These are phyloP conservation scores for Theocolax elegans DNA, from an alignment of 1,140 invertebrate genomes.

Conservation along the genomic window DNA sequence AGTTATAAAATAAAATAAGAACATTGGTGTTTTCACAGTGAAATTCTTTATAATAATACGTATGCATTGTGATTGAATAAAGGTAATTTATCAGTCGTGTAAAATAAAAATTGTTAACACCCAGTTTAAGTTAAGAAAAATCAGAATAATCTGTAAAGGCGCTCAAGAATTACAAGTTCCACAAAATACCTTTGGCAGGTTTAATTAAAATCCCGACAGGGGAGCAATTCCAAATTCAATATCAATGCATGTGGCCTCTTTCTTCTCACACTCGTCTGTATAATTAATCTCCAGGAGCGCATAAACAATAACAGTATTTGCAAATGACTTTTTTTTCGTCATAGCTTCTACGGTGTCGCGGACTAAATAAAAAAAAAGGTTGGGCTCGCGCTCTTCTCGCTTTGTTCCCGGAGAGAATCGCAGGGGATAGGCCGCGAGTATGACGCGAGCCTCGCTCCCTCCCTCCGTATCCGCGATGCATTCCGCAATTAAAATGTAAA, in stretches of 20 bases:
- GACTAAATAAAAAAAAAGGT: not conserved
- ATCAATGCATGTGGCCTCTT: not conserved
- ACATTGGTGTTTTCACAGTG: no score
- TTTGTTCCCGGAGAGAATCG: not conserved
- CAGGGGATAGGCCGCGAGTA: no score
- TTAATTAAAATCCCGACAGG: constrained; percentile 16
- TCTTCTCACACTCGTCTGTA: not conserved
- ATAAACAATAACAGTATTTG: constrained; percentile 10
- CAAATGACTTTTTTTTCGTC: constrained; percentile 1
- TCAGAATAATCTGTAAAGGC: no score
- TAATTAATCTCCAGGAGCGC: constrained; percentile 18
- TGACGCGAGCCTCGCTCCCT: not conserved
- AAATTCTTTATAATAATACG: no score
- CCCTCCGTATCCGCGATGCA: not conserved
- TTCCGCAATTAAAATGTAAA: constrained; percentile 43
- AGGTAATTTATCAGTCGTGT: no score
- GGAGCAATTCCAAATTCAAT: not conserved
- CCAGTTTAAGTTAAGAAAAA: no score
- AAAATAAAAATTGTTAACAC: no score
- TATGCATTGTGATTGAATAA: no score
- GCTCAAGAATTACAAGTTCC: no score
- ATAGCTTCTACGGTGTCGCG: not conserved
- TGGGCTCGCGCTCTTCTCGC: not conserved
- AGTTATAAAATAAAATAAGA: no score
- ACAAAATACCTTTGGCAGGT: no score